Conservation (phyloP, 2,797 vertebrate genomes). For the Neoniphon sammara region DNA sequence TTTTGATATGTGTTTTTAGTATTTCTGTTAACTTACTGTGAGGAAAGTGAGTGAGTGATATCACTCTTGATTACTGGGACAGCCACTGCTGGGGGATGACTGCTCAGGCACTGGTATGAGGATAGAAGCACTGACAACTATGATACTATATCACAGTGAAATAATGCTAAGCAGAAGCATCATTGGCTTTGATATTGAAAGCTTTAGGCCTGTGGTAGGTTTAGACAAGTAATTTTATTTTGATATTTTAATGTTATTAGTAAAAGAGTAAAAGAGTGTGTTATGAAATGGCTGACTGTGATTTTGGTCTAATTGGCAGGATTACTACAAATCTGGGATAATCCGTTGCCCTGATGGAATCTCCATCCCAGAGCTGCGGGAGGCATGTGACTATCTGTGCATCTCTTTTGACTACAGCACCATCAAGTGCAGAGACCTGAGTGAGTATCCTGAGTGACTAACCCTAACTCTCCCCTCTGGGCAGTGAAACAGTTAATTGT, state of each 20-base stretch:
- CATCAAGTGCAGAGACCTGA: conserved; percentile 99
- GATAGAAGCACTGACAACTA: no score
- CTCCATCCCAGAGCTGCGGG: conserved; percentile 97
- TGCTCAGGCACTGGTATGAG: no score
- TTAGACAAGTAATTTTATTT: background rate
- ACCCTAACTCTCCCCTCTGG: background rate
- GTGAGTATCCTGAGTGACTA: conserved; percentile 85
- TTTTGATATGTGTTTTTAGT: no score
- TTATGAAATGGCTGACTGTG: conserved; percentile 44
- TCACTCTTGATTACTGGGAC: no score
- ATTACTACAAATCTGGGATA: conserved; percentile 99
- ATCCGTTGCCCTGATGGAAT: conserved; percentile 99
- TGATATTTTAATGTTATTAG: conserved; percentile 8
- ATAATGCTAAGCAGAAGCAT: no score
- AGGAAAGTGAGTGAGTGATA: no score
- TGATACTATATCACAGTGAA: no score
- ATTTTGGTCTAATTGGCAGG: conserved; percentile 84
- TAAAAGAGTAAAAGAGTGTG: conserved; percentile 8
- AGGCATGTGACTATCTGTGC: conserved; percentile 99
- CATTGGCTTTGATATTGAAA: background rate
- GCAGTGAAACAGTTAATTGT: background rate
- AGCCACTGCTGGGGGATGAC: no score
- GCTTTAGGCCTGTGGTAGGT: background rate
- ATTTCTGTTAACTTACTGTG: no score
- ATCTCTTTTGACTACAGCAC: conserved; percentile 99